phyloP scores from a whole-genome alignment of 1,140 invertebrate species.

The Bactericera cockerelli region DNA sequence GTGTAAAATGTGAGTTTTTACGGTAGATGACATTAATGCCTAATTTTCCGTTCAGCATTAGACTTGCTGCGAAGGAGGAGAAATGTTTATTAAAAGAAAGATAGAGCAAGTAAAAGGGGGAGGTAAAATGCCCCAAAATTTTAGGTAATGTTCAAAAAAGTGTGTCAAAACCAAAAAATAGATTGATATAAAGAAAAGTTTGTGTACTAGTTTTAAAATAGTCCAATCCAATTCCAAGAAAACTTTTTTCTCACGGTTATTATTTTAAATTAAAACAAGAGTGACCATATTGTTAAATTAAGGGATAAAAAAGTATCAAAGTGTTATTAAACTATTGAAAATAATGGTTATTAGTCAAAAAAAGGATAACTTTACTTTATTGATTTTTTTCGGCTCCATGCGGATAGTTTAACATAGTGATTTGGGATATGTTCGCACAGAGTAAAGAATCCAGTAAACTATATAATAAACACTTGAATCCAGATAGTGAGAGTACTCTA shows the following conservation, averaged over 20 bases:
- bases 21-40: too few species aligned
- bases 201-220: not conserved
- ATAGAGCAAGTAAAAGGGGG: too few species aligned
- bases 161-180: not conserved
- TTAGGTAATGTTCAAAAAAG: not conserved
- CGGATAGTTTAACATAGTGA: not conserved
- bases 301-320: not conserved
- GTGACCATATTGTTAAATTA: not conserved
- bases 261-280: not conserved
- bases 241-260: not conserved
- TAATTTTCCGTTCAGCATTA: too few species aligned
- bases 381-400: not conserved
- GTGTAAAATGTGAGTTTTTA: too few species aligned
- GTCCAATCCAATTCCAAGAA: not conserved
- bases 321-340: not conserved
- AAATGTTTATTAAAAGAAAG: too few species aligned
- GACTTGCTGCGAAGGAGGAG: too few species aligned
- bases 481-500: not conserved
- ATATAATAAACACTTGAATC: not conserved
- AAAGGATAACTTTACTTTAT: not conserved
- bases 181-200: not conserved
- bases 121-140: too few species aligned
- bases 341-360: not conserved
- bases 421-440: not conserved
- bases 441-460: not conserved